phyloP scores from a whole-genome alignment of 2,113 vertebrate species.

The Daboia siamensis region DNA sequence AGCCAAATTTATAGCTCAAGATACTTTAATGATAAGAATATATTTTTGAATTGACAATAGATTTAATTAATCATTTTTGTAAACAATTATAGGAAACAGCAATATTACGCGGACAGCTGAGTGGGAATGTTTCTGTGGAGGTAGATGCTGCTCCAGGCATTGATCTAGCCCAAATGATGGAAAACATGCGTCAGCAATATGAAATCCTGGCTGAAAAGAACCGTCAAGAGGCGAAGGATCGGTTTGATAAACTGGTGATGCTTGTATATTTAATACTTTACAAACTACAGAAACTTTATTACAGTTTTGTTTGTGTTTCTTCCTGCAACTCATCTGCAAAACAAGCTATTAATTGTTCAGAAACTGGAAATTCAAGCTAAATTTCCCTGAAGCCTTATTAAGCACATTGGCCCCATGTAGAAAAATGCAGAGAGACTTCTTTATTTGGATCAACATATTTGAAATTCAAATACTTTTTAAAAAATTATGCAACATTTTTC shows the following conservation, averaged over 20 bases:
- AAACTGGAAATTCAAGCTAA: neutral
- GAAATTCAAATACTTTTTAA: neutral
- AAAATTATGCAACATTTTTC: neutral
- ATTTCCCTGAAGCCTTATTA: neutral
- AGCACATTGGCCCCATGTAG: neutral
- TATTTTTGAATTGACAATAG: neutral
- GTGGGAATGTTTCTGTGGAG: slow-evolving; percentile 72
- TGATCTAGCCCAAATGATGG: slow-evolving; percentile 68
- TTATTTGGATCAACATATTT: neutral
- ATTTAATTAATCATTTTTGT: neutral
- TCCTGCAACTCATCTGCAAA: neutral
- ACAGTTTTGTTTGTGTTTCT: neutral
- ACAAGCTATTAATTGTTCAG: neutral
- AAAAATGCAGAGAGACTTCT: neutral
- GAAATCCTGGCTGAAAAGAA: slow-evolving; percentile 74
- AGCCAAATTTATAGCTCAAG: neutral
- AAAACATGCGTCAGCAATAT: slow-evolving; percentile 81
- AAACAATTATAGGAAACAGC: slow-evolving; percentile 43
- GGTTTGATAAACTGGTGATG: slow-evolving; percentile 76
- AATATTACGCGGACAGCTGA: slow-evolving; percentile 43
- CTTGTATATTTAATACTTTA: neutral
- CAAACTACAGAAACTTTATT: neutral
- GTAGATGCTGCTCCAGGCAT: slow-evolving; percentile 74
- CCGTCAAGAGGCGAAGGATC: slow-evolving; percentile 73
- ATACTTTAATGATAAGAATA: neutral